Conservation (phyloP, 2,113 vertebrate species). For the Notarius quadriscutis region DNA sequence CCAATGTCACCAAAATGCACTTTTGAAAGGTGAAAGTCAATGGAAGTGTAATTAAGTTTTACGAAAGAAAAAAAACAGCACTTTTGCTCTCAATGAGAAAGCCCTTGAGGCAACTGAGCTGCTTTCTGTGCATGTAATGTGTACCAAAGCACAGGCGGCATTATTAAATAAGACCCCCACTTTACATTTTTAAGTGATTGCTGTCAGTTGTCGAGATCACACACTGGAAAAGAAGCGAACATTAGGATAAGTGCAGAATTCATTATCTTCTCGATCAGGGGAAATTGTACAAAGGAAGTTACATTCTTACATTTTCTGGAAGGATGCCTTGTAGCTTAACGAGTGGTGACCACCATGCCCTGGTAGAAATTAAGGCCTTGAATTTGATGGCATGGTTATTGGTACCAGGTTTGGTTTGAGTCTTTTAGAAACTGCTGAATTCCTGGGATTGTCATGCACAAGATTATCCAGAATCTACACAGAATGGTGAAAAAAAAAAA, state of each 20-base stretch:
- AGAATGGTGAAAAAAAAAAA: not conserved
- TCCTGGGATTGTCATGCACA: not conserved
- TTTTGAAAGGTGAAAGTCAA: slow-evolving; percentile 40
- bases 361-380: not conserved
- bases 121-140: slow-evolving; percentile 45
- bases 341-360: slow-evolving; percentile 57
- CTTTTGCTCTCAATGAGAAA: slow-evolving; percentile 47
- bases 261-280: slow-evolving; percentile 54
- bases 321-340: slow-evolving; percentile 50
- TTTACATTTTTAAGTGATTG: slow-evolving; percentile 28
- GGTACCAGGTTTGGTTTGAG: not conserved
- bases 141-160: slow-evolving; percentile 30
- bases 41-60: slow-evolving; percentile 53
- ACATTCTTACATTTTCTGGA: slow-evolving; percentile 65
- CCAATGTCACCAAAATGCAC: slow-evolving; percentile 48
- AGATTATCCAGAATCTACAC: not conserved
- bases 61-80: slow-evolving; percentile 42
- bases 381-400: not conserved
- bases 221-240: slow-evolving; percentile 44
- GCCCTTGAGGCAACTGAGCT: slow-evolving; percentile 46
- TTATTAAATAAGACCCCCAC: slow-evolving; percentile 46
- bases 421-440: not conserved
- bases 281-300: slow-evolving; percentile 61
- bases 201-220: slow-evolving; percentile 38
- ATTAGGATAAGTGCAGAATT: slow-evolving; percentile 48